Percentiles rank a stretch among this genome's conserved stretches.
Evolutionary conservation across 2,113 vertebrate species (phyloP).

Genomic region (Calonectris borealis): DNA sequence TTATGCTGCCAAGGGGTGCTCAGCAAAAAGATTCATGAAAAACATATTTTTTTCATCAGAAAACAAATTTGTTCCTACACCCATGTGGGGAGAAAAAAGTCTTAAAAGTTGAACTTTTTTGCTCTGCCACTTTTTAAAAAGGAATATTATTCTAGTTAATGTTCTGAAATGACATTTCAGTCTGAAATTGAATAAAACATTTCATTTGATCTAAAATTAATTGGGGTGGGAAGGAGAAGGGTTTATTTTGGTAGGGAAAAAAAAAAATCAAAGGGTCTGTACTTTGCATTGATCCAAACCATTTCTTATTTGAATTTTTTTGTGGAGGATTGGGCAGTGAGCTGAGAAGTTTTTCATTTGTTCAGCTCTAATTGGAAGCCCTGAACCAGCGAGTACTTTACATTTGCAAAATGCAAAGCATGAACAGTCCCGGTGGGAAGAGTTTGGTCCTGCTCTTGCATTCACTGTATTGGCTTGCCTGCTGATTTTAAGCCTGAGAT

Average conservation of each 20-base stretch:
- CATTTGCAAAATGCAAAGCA: not conserved
- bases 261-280: slow-evolving; percentile 1
- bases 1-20: fast-evolving
- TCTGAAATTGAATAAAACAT: slow-evolving; percentile 40
- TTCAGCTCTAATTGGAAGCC: slow-evolving; percentile 20
- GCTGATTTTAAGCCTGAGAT: not conserved
- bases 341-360: not conserved
- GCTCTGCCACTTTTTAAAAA: not conserved
- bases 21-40: not conserved
- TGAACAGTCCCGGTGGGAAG: not conserved
- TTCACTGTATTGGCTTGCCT: not conserved
- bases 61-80: not conserved
- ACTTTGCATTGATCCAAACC: not conserved
- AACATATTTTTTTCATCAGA: not conserved
- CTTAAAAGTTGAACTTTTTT: not conserved
- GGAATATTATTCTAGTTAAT: slow-evolving; percentile 28
- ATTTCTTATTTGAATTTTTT: not conserved
- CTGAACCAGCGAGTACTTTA: not conserved
- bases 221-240: not conserved
- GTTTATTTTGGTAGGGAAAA: slow-evolving; percentile 8
- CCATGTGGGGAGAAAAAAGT: not conserved
- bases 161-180: slow-evolving; percentile 9
- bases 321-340: not conserved
- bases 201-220: slow-evolving; percentile 56
- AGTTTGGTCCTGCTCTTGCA: not conserved